These are phyloP conservation scores for Parasteatoda tepidariorum DNA, from an alignment of 1,140 invertebrate species.

Conservation along the genomic window DNA sequence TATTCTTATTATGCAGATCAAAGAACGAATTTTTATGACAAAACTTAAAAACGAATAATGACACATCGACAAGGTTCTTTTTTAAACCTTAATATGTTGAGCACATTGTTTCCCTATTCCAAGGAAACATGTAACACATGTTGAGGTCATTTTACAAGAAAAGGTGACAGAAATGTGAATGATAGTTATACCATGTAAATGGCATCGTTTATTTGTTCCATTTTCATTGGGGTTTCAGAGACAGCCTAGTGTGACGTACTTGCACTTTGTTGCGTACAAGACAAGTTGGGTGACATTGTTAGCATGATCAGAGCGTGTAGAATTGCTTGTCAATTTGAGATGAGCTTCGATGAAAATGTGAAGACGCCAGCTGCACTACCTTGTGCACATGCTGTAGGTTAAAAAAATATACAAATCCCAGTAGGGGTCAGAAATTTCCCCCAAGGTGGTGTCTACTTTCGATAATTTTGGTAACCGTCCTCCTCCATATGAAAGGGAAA, in stretches of 20 bases:
- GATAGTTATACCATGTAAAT: conserved; percentile 36
- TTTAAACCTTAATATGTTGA: conserved; percentile 12
- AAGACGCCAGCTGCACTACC: conserved; percentile 22
- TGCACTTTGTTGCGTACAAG: conserved; percentile 21
- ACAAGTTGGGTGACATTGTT: conserved; percentile 40
- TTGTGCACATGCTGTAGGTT: conserved; percentile 6
- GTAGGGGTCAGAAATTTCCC: conserved; percentile 1
- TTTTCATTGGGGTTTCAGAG: not conserved
- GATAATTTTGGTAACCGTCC: not conserved
- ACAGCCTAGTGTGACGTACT: conserved; percentile 20
- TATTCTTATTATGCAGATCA: too few species aligned
- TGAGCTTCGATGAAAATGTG: conserved; percentile 15
- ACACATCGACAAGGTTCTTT: conserved; percentile 14
- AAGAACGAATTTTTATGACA: conserved; percentile 43
- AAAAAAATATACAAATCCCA: conserved; percentile 36
- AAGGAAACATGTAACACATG: conserved; percentile 25
- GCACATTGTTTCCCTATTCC: conserved; percentile 29
- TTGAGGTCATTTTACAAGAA: conserved; percentile 4
- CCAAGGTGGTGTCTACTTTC: conserved; percentile 28
- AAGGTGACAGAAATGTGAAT: conserved; percentile 22
- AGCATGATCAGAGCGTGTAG: conserved; percentile 35
- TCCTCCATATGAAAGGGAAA: conserved; percentile 11
- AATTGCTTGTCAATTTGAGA: conserved; percentile 44
- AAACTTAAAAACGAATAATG: conserved; percentile 33
- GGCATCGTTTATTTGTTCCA: conserved; percentile 30